Base-by-base conservation (phyloP, 1,140 invertebrate genomes). In the Araneus ventricosus region DNA sequence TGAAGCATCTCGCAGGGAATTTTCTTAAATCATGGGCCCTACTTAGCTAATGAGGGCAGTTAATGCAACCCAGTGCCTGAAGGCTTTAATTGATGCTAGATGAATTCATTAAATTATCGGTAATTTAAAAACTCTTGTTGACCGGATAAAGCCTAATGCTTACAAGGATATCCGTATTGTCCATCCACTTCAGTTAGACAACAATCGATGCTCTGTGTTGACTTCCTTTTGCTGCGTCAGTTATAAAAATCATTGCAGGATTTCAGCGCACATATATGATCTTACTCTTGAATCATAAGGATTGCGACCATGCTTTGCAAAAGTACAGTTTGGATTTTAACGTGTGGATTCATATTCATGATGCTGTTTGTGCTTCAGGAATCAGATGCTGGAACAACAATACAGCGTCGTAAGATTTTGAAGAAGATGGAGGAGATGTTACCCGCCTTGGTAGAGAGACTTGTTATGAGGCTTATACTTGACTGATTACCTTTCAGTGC, bases 81-180 rank as follows among this genome's bases (percentile, higher is more conserved):
- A 57, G 45, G 52, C 1, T 30, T 5, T 41, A 41, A 84, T 84
- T 30, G 52, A 86, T 59, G 27, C 37, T 59, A 24, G 27, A 27
- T 22, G 52, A 86, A 61, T 86, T 57, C 37, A 34, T 86, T 52
- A 34, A 37, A 61, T 20, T 27, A 34, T 61, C 61, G 37, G 84
- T 57, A 86, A 22, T 10, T 86, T 20, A 22, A 34, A 52, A 86
- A 37, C 27, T 57, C 45, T 2, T 86, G 84, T 86, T 61, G 52
- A 27, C 37, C 17, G n/a, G 45, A 34, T 88, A 59, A 41, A 20
- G 61, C 3, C 22, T n/a, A 90, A 41, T 67, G 61, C 6, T 34
- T 10, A 90, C 88, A 57, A 90, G 88, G 88, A 90, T 80, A 90
- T 90, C 88, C 70, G 85, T 87, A 87, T 87, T 87, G 85, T 57